phyloP scores from a whole-genome alignment of 2,888 invertebrate genomes.

The Monoplex corrugatus region DNA sequence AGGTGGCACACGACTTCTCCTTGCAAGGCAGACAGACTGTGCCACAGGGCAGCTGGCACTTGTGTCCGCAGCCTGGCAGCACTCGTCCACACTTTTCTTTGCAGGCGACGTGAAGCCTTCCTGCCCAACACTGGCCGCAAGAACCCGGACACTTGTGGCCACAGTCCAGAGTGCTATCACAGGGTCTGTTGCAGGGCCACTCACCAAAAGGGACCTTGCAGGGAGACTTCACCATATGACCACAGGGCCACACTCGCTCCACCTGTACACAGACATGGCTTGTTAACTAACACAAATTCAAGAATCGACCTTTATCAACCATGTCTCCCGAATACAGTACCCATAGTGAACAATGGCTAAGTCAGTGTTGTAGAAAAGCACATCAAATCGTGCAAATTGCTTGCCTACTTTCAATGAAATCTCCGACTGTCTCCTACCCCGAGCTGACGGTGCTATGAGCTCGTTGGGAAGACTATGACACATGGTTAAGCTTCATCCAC shows the following conservation, averaged over 20 bases:
- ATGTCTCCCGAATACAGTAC: no score
- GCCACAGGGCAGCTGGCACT: conserved; percentile 48
- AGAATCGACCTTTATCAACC: no score
- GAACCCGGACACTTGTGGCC: conserved; percentile 50
- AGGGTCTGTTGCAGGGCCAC: conserved; percentile 43
- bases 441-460: no score
- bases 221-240: conserved; percentile 40
- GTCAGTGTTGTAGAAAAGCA: no score
- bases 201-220: conserved; percentile 38
- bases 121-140: conserved; percentile 50
- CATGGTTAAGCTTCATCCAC: no score
- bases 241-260: conserved; percentile 50
- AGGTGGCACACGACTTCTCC: background rate
- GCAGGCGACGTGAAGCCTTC: conserved; percentile 51
- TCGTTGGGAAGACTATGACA: no score
- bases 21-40: conserved; percentile 50
- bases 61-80: conserved; percentile 53
- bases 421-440: no score
- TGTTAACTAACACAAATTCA: no score
- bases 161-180: conserved; percentile 47
- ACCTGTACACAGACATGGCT: no score
- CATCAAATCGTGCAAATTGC: no score
- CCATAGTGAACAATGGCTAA: no score
- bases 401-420: no score
- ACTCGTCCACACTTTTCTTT: conserved; percentile 39